Percentiles rank a stretch among this genome's conserved stretches.
These are phyloP conservation scores for Chrysodeixis includens DNA, from an alignment of 2,888 invertebrate species.

Conservation along the genomic window DNA sequence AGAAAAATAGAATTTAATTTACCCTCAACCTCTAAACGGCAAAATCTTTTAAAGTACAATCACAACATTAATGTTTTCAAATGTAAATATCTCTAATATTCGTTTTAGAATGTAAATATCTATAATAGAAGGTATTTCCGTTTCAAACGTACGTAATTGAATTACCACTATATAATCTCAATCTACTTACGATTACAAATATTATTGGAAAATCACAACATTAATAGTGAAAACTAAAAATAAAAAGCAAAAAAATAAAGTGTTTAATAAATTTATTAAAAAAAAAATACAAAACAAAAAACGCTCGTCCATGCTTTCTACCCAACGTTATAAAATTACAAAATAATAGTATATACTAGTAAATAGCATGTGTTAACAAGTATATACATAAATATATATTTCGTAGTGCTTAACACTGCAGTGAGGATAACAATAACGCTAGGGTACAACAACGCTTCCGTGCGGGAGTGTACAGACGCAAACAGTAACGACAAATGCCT, in stretches of 20 bases:
- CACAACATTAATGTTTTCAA: conserved; percentile 77
- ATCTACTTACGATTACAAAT: conserved; percentile 25
- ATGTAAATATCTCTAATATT: conserved; percentile 44
- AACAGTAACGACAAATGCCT: conserved; percentile 66
- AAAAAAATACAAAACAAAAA: conserved; percentile 79
- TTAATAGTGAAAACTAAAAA: conserved; percentile 52
- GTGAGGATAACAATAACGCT: conserved; percentile 62
- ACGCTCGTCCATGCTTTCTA: conserved; percentile 79
- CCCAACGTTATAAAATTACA: conserved; percentile 78
- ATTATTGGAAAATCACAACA: conserved; percentile 23
- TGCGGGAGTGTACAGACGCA: conserved; percentile 56
- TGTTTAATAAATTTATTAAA: conserved; percentile 87
- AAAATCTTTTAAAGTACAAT: conserved; percentile 71
- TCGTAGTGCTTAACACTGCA: conserved; percentile 68
- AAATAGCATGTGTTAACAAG: conserved; percentile 79
- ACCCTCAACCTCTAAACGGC: conserved; percentile 74
- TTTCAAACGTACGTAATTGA: conserved; percentile 23
- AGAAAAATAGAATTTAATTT: conserved; percentile 86
- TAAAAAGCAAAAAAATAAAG: conserved; percentile 71
- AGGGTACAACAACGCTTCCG: conserved; percentile 54
- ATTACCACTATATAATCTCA: conserved; percentile 33
- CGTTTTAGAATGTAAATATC: conserved; percentile 9
- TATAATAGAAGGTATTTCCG: conserved; percentile 6
- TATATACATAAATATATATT: conserved; percentile 74
- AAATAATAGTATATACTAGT: conserved; percentile 70